A percentile compares a stretch with the other conserved stretches of the same genome.
phyloP scores from a whole-genome alignment of 1,140 invertebrate genomes.

The Drosophila kohkoa region DNA sequence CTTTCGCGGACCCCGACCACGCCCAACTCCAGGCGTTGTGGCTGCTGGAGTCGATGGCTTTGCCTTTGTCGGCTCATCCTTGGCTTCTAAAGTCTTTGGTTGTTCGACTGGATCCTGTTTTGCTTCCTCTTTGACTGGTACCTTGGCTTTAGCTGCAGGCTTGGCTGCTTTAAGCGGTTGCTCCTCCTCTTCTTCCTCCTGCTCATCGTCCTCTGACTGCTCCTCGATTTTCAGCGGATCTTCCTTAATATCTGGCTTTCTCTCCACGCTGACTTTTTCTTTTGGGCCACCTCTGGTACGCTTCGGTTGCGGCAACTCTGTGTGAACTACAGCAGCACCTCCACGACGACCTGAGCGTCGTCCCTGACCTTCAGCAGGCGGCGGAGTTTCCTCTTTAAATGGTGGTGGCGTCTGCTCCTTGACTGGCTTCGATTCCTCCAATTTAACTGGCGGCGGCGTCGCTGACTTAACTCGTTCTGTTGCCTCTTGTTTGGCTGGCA shows the following conservation, averaged over 20 bases:
- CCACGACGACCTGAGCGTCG: conserved; percentile 75
- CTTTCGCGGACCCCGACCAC: conserved; percentile 78
- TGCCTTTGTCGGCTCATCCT: conserved; percentile 4
- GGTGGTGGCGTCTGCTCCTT: conserved; percentile 41
- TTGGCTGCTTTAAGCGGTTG: conserved; percentile 8
- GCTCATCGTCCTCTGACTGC: not conserved
- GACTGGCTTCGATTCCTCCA: not conserved
- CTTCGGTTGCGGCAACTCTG: conserved; percentile 71
- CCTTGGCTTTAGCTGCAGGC: conserved; percentile 27
- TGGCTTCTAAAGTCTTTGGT: conserved; percentile 22
- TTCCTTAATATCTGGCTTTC: conserved; percentile 25
- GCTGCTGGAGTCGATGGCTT: conserved; percentile 18
- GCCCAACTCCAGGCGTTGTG: conserved; percentile 47
- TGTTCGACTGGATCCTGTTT: conserved; percentile 1
- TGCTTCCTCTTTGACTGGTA: conserved; percentile 17
- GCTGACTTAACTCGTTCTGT: not conserved
- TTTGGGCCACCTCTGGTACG: conserved; percentile 64
- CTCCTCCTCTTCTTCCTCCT: conserved; percentile 13
- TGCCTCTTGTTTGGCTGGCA: not conserved
- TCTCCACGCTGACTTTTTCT: conserved; percentile 33
- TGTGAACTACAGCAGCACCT: conserved; percentile 60
- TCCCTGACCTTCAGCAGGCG: conserved; percentile 20
- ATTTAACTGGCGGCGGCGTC: conserved; percentile 4
- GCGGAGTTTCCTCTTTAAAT: conserved; percentile 33
- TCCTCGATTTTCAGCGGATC: conserved; percentile 23